A percentile compares a stretch with the other conserved stretches of the same genome.
These are phyloP conservation scores for Pangasius sanitwongsei DNA, from an alignment of 2,797 vertebrate genomes.

Conservation along the genomic window DNA sequence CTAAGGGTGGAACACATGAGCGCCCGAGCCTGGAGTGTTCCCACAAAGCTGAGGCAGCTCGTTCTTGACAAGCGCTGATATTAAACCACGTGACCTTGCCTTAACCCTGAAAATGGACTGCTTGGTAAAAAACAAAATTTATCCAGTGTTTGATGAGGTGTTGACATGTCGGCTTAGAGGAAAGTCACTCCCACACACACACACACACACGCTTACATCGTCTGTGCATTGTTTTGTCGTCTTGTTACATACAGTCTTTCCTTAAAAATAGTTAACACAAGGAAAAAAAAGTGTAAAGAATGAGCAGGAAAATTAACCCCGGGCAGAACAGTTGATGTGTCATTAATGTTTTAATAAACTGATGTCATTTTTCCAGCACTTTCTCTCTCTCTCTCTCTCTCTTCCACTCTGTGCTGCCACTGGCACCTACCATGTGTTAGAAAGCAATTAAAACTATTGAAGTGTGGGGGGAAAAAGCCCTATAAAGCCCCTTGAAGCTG, in stretches of 20 bases:
- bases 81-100: slow-evolving; percentile 9
- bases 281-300: slow-evolving; percentile 53
- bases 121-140: not conserved
- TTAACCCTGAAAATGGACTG: slow-evolving; percentile 32
- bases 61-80: slow-evolving; percentile 7
- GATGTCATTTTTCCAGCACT: slow-evolving; percentile 63
- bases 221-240: not conserved
- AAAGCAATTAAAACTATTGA: slow-evolving; percentile 70
- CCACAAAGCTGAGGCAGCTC: not conserved
- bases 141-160: not conserved
- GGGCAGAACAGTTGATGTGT: slow-evolving; percentile 60
- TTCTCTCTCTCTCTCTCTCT: slow-evolving; percentile 33
- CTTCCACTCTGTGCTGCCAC: slow-evolving; percentile 45
- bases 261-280: slow-evolving; percentile 55
- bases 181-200: not conserved
- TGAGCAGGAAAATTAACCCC: slow-evolving; percentile 67
- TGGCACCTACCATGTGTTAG: slow-evolving; percentile 40
- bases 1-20: not conserved
- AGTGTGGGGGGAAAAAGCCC: slow-evolving; percentile 46
- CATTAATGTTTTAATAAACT: slow-evolving; percentile 72
- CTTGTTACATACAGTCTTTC: not conserved
- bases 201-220: not conserved
- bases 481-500: slow-evolving; percentile 37
- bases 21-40: not conserved
- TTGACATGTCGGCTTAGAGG: slow-evolving; percentile 7